Conservation (phyloP, 2,888 invertebrate genomes). For the Eumacrocentrus americanus region DNA sequence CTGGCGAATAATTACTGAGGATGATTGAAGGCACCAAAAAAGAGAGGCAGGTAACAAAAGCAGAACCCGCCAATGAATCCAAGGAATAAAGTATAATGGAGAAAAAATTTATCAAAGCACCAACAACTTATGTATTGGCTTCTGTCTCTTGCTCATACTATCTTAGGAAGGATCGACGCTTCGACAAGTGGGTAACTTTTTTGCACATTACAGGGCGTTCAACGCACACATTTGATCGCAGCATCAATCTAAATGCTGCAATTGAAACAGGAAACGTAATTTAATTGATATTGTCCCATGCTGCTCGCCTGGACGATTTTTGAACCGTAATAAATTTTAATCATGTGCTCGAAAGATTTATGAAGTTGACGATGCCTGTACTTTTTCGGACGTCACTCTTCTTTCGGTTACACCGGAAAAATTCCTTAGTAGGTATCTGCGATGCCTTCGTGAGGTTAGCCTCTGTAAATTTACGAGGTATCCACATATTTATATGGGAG, state of each 20-base stretch:
- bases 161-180: conserved; percentile 29
- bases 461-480: too few relatives aligned
- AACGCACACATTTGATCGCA: conserved; percentile 13
- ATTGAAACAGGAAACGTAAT: conserved; percentile 34
- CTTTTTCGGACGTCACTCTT: too few relatives aligned
- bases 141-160: too few relatives aligned
- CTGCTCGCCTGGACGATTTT: conserved; percentile 36
- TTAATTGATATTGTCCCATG: conserved; percentile 56
- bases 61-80: conserved; percentile 11
- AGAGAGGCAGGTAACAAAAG: conserved; percentile 16
- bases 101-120: conserved; percentile 6
- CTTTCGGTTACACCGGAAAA: too few relatives aligned
- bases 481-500: too few relatives aligned
- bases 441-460: too few relatives aligned
- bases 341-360: conserved; percentile 51
- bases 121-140: too few relatives aligned
- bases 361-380: conserved; percentile 49
- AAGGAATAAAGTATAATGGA: conserved; percentile 17
- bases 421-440: too few relatives aligned
- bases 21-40: conserved; percentile 41
- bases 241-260: conserved; percentile 31
- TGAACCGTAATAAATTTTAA: conserved; percentile 56
- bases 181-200: conserved; percentile 42
- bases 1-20: conserved; percentile 50
- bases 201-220: conserved; percentile 25